A percentile compares a stretch with the other conserved stretches of the same genome.
Conservation (phyloP, 2,113 vertebrate species). For the Cephalopholis sonnerati region DNA sequence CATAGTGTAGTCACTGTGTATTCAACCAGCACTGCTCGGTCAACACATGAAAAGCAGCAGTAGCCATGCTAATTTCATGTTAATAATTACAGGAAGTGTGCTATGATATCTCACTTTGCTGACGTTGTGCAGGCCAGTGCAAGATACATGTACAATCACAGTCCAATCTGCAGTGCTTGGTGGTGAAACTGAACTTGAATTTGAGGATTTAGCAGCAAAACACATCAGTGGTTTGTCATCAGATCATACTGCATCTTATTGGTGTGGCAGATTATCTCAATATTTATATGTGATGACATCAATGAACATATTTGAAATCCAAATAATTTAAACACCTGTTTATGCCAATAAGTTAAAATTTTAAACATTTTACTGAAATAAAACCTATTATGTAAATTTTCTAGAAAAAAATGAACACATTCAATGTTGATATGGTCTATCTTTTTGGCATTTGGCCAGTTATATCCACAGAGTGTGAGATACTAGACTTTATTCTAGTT, state of each 20-base stretch:
- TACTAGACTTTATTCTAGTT: not conserved
- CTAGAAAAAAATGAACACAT: too few species aligned
- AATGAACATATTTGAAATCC: not conserved
- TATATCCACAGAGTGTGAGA: not conserved
- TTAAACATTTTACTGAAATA: not conserved
- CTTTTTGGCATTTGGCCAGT: too few species aligned
- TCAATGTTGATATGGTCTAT: too few species aligned
- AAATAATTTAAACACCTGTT: not conserved
- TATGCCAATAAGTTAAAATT: not conserved
- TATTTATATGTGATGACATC: not conserved
- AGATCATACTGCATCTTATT: not conserved
- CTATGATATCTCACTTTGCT: not conserved
- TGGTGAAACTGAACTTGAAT: not conserved
- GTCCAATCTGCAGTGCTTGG: not conserved
- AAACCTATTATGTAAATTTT: not conserved
- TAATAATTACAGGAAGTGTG: not conserved
- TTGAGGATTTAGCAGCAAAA: not conserved
- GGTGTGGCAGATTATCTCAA: not conserved
- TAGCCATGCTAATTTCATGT: not conserved
- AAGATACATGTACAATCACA: not conserved
- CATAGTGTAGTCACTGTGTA: not conserved
- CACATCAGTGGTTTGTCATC: slow-evolving; percentile 1
- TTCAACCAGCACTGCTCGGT: not conserved
- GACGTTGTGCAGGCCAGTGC: not conserved
- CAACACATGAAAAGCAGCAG: not conserved